These are phyloP conservation scores for Galeopsomyia nigrocyanea DNA, from an alignment of 2,888 invertebrate genomes.

Conservation along the genomic window DNA sequence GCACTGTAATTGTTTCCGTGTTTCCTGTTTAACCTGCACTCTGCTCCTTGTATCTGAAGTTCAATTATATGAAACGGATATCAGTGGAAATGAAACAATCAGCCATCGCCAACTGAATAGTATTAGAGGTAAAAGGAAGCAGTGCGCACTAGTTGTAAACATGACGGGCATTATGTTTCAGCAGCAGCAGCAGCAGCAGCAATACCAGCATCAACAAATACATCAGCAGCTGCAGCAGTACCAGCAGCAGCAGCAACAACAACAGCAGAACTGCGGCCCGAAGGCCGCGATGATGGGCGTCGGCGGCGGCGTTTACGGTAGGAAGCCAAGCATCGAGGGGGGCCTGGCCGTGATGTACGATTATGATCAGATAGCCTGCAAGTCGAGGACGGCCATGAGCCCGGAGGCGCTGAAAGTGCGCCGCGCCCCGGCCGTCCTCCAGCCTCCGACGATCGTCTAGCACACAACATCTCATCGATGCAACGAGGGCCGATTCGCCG, in stretches of 20 bases:
- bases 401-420: constrained; percentile 91
- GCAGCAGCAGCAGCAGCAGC: constrained; percentile 6
- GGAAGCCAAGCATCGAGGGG: constrained; percentile 52
- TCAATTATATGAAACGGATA: too few species aligned
- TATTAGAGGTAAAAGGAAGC: too few species aligned
- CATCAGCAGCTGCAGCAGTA: constrained; percentile 26
- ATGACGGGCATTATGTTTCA: background rate
- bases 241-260: constrained; percentile 35
- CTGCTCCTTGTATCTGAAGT: too few species aligned
- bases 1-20: too few species aligned
- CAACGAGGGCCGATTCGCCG: constrained; percentile 51
- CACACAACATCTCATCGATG: constrained; percentile 57
- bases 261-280: constrained; percentile 31
- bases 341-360: constrained; percentile 64
- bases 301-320: constrained; percentile 18
- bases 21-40: too few species aligned
- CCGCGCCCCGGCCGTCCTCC: constrained; percentile 90
- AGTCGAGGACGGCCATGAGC: constrained; percentile 67
- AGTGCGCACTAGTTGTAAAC: too few species aligned
- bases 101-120: too few species aligned
- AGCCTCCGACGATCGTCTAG: constrained; percentile 87
- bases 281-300: constrained; percentile 25
- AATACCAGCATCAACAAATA: constrained; percentile 20
- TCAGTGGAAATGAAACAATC: too few species aligned
- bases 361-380: constrained; percentile 62